Base-by-base conservation (phyloP, 23 tunicate species). In the Styela clava region DNA sequence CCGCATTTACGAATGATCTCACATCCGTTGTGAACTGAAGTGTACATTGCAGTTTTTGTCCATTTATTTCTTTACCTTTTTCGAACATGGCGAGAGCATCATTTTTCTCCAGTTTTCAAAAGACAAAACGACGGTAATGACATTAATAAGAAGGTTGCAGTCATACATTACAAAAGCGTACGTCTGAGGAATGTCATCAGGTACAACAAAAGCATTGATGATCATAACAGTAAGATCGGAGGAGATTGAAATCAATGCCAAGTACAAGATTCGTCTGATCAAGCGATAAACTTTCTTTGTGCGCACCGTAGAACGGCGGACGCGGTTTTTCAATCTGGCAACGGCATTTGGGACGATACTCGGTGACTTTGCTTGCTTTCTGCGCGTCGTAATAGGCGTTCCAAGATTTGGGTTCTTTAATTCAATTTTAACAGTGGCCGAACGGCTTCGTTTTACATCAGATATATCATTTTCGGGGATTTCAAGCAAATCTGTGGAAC, bases 101-200 rank as follows among this genome's bases (percentile, higher is more conserved):
- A 71, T 71, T 30, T 30, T 32, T 26, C 77, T 33, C 77, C 77
- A 71, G 23, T 71, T 71, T 34, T 33, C 37, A 16, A 71, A 71
- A 2, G 77, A 71, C 34, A 71, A 32, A 28, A 71, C 77, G 24
- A 71, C 77, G 16, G 77, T 71, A 2, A n/a, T 28, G 24, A 30
- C 35, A 34, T 71, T 71, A 16, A 71, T 32, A 26, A 71, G 77
- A 30, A 71, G 32, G 16, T 71, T 71, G 29, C 32, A 28, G 16
- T 71, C 77, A 35, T 30, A 71, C 77, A 71, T 21, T 3, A 71
- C 77, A 71, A 71, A 71, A 3, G 77, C 32, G 29, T 71, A 71
- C 27, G 77, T 71, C 29, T 71, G 77, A 5, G 77, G 77, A 34
- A 71, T 71, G 77, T 71, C 37, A 35, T 71, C 77, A 26, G 77